phyloP scores from a whole-genome alignment of 2,113 vertebrate genomes.

The Cavia aperea region DNA sequence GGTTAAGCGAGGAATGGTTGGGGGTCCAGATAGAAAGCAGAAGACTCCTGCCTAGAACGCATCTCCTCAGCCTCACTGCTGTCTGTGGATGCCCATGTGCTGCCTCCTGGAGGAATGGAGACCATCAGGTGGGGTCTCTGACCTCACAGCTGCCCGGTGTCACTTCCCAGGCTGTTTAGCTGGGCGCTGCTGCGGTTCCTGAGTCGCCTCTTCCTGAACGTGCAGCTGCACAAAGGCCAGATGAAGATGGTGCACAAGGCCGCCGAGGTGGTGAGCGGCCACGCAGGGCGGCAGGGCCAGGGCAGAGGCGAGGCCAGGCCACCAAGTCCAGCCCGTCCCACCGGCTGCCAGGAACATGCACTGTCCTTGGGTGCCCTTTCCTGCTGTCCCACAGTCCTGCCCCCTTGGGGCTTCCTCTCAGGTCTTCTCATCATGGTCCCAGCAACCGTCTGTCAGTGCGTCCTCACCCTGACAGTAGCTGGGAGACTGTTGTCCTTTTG shows the following conservation, averaged over 20 bases:
- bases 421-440: constrained; percentile 42
- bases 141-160: background rate
- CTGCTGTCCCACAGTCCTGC: constrained; percentile 33
- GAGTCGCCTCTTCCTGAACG: constrained; percentile 64
- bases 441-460: background rate
- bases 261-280: constrained; percentile 52
- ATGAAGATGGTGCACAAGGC: constrained; percentile 76
- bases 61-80: background rate
- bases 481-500: constrained; percentile 27
- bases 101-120: background rate
- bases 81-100: background rate
- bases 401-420: constrained; percentile 18
- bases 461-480: constrained; percentile 41
- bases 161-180: constrained; percentile 69
- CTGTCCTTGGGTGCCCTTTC: background rate
- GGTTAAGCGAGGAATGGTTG: background rate
- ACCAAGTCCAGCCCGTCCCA: background rate
- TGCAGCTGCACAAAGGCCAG: constrained; percentile 78
- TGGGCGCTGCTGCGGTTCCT: constrained; percentile 76
- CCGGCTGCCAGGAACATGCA: constrained; percentile 38
- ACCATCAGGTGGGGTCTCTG: background rate
- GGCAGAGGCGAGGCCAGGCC: background rate
- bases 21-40: background rate
- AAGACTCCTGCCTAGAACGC: background rate
- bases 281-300: background rate